phyloP scores from a whole-genome alignment of 2,113 vertebrate genomes.

The Cololabis saira region DNA sequence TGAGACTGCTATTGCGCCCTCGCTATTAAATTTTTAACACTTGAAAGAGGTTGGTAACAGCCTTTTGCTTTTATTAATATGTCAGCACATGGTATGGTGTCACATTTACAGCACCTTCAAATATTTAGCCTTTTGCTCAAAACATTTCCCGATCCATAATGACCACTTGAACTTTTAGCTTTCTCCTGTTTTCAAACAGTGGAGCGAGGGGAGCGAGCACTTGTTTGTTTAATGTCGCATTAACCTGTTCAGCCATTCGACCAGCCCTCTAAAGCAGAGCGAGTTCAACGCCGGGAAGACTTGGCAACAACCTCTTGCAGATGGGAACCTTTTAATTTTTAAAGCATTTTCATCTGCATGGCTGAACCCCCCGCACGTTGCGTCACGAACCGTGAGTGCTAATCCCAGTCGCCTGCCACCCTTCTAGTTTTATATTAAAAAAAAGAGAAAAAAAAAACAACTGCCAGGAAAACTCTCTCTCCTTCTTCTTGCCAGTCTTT shows the following conservation, averaged over 20 bases:
- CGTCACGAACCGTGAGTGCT: conserved; percentile 69
- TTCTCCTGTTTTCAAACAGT: conserved; percentile 64
- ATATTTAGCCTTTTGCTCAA: conserved; percentile 64
- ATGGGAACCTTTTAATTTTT: conserved; percentile 82
- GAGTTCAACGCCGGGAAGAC: conserved; percentile 43
- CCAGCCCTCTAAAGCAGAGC: conserved; percentile 60
- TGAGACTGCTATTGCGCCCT: conserved; percentile 49
- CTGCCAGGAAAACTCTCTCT: conserved; percentile 51
- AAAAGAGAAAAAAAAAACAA: conserved; percentile 15
- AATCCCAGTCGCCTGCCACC: conserved; percentile 62
- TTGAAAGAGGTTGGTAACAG: conserved; percentile 70
- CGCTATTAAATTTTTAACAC: conserved; percentile 68
- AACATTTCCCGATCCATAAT: conserved; percentile 66
- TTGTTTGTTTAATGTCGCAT: conserved; percentile 76
- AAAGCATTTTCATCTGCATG: conserved; percentile 76
- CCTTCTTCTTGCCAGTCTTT: conserved; percentile 46
- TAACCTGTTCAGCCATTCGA: conserved; percentile 76
- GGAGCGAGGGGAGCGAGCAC: conserved; percentile 36
- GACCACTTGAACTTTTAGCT: conserved; percentile 77
- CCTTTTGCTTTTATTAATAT: conserved; percentile 76
- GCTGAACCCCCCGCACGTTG: conserved; percentile 63
- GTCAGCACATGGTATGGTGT: conserved; percentile 60
- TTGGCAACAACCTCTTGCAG: conserved; percentile 54
- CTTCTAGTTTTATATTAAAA: conserved; percentile 23
- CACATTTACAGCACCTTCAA: conserved; percentile 62